Evolutionary conservation across 2,113 vertebrate genomes (phyloP), one percentile per base, ranked within the genome.

Genomic region (Rattus rattus): DNA sequence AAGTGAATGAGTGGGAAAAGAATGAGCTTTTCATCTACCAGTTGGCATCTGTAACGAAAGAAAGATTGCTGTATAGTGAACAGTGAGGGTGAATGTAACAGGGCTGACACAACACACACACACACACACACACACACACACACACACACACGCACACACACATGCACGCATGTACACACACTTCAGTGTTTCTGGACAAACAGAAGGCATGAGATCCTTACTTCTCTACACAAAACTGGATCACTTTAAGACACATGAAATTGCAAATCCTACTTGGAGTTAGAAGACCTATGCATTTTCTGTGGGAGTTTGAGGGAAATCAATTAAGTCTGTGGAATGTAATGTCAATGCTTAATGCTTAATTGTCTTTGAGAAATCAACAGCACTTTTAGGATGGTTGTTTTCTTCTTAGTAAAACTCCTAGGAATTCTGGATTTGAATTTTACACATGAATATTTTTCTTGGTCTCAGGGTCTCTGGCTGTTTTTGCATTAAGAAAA

Each of bases 391-490:
- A 85, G 14, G 10, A 63, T 39, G 33, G 77, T 49, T 52, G 39
- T 63, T 69, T 76, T 63, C n/a, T 80, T 77, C 16, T 54, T 70
- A 20, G 33, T 17, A 28, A 36, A 69, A 63, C 1, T 75, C 5
- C 1, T 28, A 73, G 69, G 83, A 72, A 90, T 83, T 30, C 5
- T 24, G 61, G 24, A 88, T 83, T 63, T 16, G 33, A 2, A 52
- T 76, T 85, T 8, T 22, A 12, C 7, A 75, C 4, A 28, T 67
- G 16, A 39, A 20, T 8, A 63, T 22, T 75, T 49, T n/a, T 33
- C 0, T 13, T 22, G 36, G 10, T 5, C 24, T 24, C 28, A 17
- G 4, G 14, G 11, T 73, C 2, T 67, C 3, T 4, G 19, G 16
- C 26, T 63, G 0, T 67, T 5, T 49, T 13, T 69, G 17, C 14